Evolutionary conservation across 2,797 vertebrate genomes (phyloP).

Genomic region (Garrulus glandarius): DNA sequence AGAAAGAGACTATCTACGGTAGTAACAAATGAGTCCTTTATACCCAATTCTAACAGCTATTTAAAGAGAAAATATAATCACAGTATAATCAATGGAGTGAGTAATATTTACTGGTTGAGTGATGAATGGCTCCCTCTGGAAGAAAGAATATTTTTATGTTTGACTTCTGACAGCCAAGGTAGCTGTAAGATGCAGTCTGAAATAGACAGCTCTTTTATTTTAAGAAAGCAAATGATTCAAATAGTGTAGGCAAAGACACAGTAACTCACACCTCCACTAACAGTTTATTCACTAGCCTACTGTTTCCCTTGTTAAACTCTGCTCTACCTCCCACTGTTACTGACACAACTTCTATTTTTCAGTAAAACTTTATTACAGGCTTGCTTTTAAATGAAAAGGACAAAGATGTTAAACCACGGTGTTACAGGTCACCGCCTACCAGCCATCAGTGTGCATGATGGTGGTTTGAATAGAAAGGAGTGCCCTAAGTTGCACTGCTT

Average conservation of each 20-base stretch:
- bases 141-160: slow-evolving; percentile 57
- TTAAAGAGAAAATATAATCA: slow-evolving; percentile 74
- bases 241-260: background rate
- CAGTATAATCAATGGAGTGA: slow-evolving; percentile 57
- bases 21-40: slow-evolving; percentile 63
- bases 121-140: slow-evolving; percentile 36
- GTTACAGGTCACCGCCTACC: background rate
- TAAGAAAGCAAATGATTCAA: slow-evolving; percentile 31
- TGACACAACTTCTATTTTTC: background rate
- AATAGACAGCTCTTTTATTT: slow-evolving; percentile 61
- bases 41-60: slow-evolving; percentile 60
- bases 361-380: background rate
- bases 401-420: background rate
- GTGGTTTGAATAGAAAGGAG: background rate
- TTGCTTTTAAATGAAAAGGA: background rate
- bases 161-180: slow-evolving; percentile 58
- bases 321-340: background rate
- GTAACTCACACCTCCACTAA: background rate
- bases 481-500: background rate
- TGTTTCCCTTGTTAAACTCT: background rate
- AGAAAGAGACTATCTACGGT: slow-evolving; percentile 44
- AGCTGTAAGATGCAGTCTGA: slow-evolving; percentile 22
- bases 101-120: slow-evolving; percentile 67
- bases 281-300: background rate
- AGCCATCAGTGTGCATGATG: fast-evolving